These are phyloP conservation scores for Drymodes brunneopygia DNA, from an alignment of 2,113 vertebrate species.

Conservation along the genomic window DNA sequence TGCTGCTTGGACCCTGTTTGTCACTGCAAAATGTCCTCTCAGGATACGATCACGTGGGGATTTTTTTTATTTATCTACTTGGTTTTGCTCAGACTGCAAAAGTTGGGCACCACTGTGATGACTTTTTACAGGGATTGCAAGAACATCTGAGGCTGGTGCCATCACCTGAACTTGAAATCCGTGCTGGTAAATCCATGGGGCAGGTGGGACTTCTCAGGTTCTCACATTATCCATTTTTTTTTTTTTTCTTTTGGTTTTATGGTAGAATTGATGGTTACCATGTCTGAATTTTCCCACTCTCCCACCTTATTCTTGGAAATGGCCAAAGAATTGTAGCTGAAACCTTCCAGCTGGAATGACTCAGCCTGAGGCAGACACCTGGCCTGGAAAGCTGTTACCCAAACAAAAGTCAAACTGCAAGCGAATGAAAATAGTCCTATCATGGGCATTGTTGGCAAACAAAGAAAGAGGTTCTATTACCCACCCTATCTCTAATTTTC, in stretches of 20 bases:
- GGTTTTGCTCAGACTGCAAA: neutral
- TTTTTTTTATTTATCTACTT: neutral
- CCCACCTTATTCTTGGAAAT: neutral
- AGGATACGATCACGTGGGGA: fast-evolving
- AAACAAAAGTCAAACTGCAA: neutral
- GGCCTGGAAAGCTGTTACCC: neutral
- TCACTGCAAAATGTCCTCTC: neutral
- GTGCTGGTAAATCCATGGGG: neutral
- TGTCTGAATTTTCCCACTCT: neutral
- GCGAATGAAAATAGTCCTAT: neutral
- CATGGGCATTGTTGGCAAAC: neutral
- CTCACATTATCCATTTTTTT: neutral
- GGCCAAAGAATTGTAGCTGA: neutral
- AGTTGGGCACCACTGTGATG: neutral
- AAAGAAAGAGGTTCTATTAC: neutral
- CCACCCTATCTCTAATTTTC: neutral
- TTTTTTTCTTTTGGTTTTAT: neutral
- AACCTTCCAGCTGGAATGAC: neutral
- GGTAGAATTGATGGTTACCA: neutral
- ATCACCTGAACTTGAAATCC: neutral
- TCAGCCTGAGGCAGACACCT: neutral
- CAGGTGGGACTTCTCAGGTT: neutral
- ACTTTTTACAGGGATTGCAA: neutral
- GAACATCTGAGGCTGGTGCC: neutral
- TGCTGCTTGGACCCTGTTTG: neutral